These are phyloP conservation scores for Physocephala rufipes DNA, from an alignment of 2,888 invertebrate genomes.

Conservation along the genomic window DNA sequence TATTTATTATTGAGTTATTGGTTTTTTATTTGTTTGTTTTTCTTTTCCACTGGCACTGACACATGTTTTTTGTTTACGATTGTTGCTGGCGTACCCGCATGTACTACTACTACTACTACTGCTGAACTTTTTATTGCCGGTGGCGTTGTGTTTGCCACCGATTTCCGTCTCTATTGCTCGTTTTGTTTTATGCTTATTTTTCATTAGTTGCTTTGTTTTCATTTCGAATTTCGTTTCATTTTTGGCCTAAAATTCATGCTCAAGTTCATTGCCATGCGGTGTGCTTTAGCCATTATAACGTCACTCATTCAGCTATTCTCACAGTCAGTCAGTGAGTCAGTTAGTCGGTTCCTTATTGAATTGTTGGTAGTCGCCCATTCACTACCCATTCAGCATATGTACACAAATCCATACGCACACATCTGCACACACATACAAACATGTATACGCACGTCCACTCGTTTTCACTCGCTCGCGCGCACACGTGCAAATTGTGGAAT, in stretches of 20 bases:
- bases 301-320: background rate
- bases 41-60: background rate
- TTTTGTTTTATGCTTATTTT: constrained; percentile 49
- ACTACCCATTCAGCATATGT: too few relatives aligned
- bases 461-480: too few relatives aligned
- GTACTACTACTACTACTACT: too few relatives aligned
- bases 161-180: background rate
- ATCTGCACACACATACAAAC: too few relatives aligned
- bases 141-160: background rate
- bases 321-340: too few relatives aligned
- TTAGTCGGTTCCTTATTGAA: too few relatives aligned
- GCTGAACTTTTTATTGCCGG: background rate
- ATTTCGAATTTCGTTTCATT: constrained; percentile 42
- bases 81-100: too few relatives aligned
- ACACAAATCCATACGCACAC: too few relatives aligned
- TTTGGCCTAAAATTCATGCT: constrained; percentile 50
- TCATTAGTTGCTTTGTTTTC: constrained; percentile 59
- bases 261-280: constrained; percentile 53
- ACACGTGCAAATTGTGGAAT: too few relatives aligned
- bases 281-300: background rate
- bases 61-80: constrained; percentile 34
- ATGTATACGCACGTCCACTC: too few relatives aligned
- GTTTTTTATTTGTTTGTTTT: constrained; percentile 1
- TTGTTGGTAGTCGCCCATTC: too few relatives aligned
- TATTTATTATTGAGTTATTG: background rate